Evolutionary conservation across 2,113 vertebrate genomes (phyloP), one percentile per base, ranked within the genome.

Genomic region (Dolichotis patagonum): DNA sequence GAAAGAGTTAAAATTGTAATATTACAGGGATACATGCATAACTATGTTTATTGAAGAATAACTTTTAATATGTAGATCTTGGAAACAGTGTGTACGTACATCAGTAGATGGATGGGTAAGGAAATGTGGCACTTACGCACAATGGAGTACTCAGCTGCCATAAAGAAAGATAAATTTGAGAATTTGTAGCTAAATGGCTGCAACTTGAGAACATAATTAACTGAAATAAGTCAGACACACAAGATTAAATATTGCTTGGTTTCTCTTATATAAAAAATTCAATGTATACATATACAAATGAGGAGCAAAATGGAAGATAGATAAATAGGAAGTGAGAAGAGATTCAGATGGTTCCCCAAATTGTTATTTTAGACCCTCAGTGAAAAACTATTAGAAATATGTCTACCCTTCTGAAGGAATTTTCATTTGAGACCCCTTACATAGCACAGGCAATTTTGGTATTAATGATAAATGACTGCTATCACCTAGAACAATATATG

Each of bases 341-440:
- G 43, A 12, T 77, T 46, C 43, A 46, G 24, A 14, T 30, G 28
- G 73, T 46, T 49, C 73, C 41, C 43, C 22, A 56, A 73, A 62
- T 63, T 91, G 54, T 43, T 38, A 83, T 89, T 30, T 67, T 90
- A 69, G 89, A 73, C 52, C 73, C 24, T 43, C 28, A 60, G 65
- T 65, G 49, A 19, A 88, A 54, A 92, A 85, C 93, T 87, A 67
- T 14, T 88, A 1, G 49, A 52, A 90, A 86, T 11, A 60, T 14
- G 4, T 69, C 16, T 7, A 85, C 80, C 71, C 46, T 75, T 38
- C 52, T 77, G 52, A 54, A 92, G 81, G 22, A 65, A 35, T 84
- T 75, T 93, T 96, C 41, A 56, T 65, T 43, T 88, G 56, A 95
- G 89, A 80, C 22, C 1, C 82, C 28, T 97, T 73, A 88, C 1